Conservation (phyloP, 1,140 invertebrate genomes). For the Zophobas atratus region DNA sequence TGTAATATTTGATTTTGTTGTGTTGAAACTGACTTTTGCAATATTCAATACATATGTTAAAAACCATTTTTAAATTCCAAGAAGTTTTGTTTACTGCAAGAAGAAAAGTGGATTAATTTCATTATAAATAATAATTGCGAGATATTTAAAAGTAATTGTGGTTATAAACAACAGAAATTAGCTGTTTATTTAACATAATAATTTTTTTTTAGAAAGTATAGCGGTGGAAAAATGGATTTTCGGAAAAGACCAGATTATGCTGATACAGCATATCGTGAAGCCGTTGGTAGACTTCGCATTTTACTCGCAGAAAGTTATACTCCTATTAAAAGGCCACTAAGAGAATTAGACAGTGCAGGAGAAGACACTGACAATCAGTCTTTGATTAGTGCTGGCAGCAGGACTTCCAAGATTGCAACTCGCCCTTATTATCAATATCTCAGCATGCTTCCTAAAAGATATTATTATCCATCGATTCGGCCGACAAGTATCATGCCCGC, state of each 20-base stretch:
- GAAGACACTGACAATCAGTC: conserved; percentile 73
- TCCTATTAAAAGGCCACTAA: conserved; percentile 69
- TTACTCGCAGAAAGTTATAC: conserved; percentile 82
- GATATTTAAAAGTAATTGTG: too few species aligned
- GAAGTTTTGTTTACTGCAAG: too few species aligned
- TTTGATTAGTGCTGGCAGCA: conserved; percentile 62
- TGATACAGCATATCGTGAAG: conserved; percentile 85
- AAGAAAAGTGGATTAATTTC: too few species aligned
- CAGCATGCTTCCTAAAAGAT: conserved; percentile 67
- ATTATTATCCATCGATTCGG: conserved; percentile 58
- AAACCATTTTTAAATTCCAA: too few species aligned
- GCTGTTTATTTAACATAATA: not conserved
- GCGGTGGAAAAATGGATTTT: conserved; percentile 66
- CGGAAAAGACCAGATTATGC: conserved; percentile 81
- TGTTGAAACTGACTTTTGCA: too few species aligned
- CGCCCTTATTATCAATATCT: conserved; percentile 58
- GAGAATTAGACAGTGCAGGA: conserved; percentile 68
- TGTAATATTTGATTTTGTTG: too few species aligned
- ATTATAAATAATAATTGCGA: too few species aligned
- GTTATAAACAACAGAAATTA: too few species aligned
- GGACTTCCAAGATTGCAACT: conserved; percentile 57
- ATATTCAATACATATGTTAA: too few species aligned
- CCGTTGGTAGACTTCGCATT: conserved; percentile 83
- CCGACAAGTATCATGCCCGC: conserved; percentile 28
- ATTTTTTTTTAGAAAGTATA: conserved; percentile 58